Evolutionary conservation across 2,888 invertebrate species (phyloP).

Genomic region (Drosophila kambysellisi): DNA sequence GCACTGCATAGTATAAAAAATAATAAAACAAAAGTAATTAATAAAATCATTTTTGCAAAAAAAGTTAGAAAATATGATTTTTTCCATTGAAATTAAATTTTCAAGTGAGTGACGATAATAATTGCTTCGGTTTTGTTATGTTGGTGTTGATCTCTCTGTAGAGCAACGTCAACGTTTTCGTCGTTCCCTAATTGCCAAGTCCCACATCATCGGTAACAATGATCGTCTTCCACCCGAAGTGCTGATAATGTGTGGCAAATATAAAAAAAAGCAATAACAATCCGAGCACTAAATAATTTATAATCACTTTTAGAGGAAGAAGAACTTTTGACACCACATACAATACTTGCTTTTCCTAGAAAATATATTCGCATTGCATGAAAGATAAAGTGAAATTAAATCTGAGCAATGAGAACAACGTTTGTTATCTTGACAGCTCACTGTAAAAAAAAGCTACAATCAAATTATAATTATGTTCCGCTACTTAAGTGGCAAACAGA

Average conservation of each 20-base stretch:
- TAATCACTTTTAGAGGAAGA: conserved; percentile 2
- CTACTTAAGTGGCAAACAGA: neutral
- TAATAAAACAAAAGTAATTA: too few species aligned
- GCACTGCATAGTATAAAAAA: too few species aligned
- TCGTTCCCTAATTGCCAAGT: conserved; percentile 44
- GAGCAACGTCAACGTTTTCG: conserved; percentile 19
- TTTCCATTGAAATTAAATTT: neutral
- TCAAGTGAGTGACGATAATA: conserved; percentile 39
- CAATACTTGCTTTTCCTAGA: neutral
- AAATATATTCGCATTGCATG: neutral
- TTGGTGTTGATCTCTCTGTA: conserved; percentile 51
- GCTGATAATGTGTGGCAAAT: conserved; percentile 22
- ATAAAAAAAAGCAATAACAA: neutral
- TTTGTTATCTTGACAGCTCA: neutral
- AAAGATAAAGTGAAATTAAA: neutral
- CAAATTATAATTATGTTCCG: neutral
- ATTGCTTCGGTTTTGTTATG: conserved; percentile 42
- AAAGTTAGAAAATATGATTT: too few species aligned
- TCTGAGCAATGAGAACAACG: neutral
- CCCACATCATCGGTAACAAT: conserved; percentile 69
- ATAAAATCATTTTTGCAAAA: too few species aligned
- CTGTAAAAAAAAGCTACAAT: neutral
- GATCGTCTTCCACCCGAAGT: neutral
- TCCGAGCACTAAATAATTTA: conserved; percentile 10
- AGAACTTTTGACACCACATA: conserved; percentile 4